Percentiles rank a stretch among this genome's conserved stretches.
These are phyloP conservation scores for Watersipora subatra DNA, from an alignment of 1,140 invertebrate species.

Conservation along the genomic window DNA sequence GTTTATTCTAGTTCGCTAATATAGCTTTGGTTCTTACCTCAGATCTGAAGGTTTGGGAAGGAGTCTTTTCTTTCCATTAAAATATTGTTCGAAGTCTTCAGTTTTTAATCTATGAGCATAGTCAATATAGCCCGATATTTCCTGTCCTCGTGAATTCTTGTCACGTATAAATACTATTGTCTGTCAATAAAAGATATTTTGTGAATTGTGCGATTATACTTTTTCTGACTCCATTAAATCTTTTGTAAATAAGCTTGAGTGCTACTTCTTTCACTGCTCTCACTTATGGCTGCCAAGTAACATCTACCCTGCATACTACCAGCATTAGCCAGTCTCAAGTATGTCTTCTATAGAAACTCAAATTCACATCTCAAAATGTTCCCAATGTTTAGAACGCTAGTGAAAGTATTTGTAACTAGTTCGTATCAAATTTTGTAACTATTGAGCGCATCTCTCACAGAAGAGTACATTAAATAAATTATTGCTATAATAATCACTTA, in stretches of 20 bases:
- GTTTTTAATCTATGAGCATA: conserved; percentile 53
- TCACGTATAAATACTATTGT: conserved; percentile 59
- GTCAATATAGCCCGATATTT: conserved; percentile 65
- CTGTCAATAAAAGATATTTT: conserved; percentile 27
- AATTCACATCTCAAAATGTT: too few relatives aligned
- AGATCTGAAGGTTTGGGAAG: conserved; percentile 52
- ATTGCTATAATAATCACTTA: conserved; percentile 24
- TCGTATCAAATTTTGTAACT: too few relatives aligned
- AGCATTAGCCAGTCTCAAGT: too few relatives aligned
- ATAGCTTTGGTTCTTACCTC: conserved; percentile 37
- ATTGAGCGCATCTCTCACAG: too few relatives aligned
- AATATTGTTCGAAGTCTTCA: conserved; percentile 60
- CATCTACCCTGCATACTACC: too few relatives aligned
- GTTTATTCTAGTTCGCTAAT: not conserved
- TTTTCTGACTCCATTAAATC: not conserved
- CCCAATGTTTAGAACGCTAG: too few relatives aligned
- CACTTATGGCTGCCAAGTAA: too few relatives aligned
- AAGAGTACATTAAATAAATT: too few relatives aligned
- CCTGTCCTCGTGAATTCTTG: conserved; percentile 49
- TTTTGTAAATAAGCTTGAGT: too few relatives aligned
- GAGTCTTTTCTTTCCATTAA: conserved; percentile 49
- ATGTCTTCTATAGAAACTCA: too few relatives aligned
- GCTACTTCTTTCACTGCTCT: too few relatives aligned
- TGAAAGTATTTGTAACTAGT: too few relatives aligned
- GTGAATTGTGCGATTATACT: not conserved